These are phyloP conservation scores for Lamprotornis superbus DNA, from an alignment of 2,113 vertebrate genomes.

Conservation along the genomic window DNA sequence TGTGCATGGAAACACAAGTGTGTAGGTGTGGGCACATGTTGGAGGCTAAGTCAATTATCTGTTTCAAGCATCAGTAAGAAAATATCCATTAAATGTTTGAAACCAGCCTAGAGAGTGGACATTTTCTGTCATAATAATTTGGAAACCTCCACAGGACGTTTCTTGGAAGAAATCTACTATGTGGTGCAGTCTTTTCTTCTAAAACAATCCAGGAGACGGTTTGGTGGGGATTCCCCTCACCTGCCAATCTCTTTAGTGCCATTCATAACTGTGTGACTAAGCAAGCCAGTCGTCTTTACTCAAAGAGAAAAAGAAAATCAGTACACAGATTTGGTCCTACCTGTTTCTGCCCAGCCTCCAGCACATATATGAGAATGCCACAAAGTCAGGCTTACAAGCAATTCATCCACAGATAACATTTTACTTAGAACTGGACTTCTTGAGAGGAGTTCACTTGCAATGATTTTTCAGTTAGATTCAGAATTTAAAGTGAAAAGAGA, in stretches of 20 bases:
- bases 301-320: constrained; percentile 52
- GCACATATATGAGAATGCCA: background rate
- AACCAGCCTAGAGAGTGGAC: background rate
- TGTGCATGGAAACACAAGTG: background rate
- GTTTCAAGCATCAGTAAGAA: background rate
- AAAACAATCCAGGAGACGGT: background rate
- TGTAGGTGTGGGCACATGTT: background rate
- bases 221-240: constrained; percentile 61
- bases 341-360: constrained; percentile 54
- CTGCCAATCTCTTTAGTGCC: background rate
- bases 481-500: background rate
- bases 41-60: background rate
- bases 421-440: constrained; percentile 21
- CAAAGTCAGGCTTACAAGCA: background rate
- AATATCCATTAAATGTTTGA: constrained; percentile 5
- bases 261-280: constrained; percentile 38
- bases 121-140: constrained; percentile 2
- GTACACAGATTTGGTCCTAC: constrained; percentile 39
- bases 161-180: constrained; percentile 2
- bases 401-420: background rate
- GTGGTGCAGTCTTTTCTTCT: background rate
- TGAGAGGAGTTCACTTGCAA: background rate
- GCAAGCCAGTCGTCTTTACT: constrained; percentile 51
- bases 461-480: constrained; percentile 20
- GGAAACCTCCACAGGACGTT: constrained; percentile 16